Percentiles rank a stretch among this genome's conserved stretches.
phyloP scores from a whole-genome alignment of 2,113 vertebrate species.

The Acinonyx jubatus region DNA sequence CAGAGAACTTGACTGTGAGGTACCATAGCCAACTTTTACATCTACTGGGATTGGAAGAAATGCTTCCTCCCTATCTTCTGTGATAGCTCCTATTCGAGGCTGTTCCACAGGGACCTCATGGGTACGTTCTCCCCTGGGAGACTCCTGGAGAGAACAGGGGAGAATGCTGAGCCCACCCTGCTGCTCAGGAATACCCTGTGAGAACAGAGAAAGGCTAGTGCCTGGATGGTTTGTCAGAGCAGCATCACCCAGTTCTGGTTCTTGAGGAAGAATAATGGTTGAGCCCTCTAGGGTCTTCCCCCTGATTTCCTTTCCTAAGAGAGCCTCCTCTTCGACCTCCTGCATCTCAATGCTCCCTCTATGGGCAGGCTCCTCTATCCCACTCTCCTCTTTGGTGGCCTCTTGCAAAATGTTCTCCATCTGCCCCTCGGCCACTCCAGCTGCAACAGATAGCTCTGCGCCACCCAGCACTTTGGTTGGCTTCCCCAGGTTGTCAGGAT shows the following conservation, averaged over 20 bases:
- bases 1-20: constrained; percentile 69
- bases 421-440: constrained; percentile 93
- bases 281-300: not conserved
- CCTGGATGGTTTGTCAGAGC: constrained; percentile 37
- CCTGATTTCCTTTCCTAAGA: constrained; percentile 69
- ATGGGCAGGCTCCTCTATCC: constrained; percentile 81
- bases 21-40: constrained; percentile 54
- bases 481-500: constrained; percentile 82
- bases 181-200: constrained; percentile 73
- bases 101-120: constrained; percentile 62
- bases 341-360: constrained; percentile 44
- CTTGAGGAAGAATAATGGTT: not conserved
- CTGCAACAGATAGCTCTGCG: constrained; percentile 92
- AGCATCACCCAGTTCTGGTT: constrained; percentile 41
- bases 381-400: constrained; percentile 92
- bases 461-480: constrained; percentile 77
- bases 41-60: constrained; percentile 53
- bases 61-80: constrained; percentile 35
- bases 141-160: constrained; percentile 55
- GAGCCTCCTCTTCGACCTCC: constrained; percentile 66
- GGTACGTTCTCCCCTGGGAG: constrained; percentile 48
- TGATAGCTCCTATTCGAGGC: constrained; percentile 34
- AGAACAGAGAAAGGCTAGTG: not conserved
- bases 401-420: constrained; percentile 98
- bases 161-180: constrained; percentile 18